Percentiles rank a stretch among this genome's conserved stretches.
Evolutionary conservation across 2,113 vertebrate genomes (phyloP).

Genomic region (Phasianus colchicus): DNA sequence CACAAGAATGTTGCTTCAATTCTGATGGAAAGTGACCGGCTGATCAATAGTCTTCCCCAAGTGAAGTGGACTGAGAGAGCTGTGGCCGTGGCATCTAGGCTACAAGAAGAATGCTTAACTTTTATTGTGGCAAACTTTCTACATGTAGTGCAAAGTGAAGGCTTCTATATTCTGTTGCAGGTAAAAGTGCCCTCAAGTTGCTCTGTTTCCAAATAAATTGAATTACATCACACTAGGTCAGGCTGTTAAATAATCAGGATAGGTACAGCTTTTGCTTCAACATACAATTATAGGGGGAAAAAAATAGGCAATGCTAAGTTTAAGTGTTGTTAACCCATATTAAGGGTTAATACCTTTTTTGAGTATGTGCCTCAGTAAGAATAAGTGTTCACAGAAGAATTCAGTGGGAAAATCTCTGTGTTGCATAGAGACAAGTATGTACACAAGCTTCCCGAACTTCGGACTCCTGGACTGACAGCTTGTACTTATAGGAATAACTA

Average conservation of each 20-base stretch:
- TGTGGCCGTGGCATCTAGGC: conserved; percentile 79
- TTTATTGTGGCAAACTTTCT: conserved; percentile 87
- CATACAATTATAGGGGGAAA: neutral
- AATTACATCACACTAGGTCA: neutral
- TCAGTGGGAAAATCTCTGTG: neutral
- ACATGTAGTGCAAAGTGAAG: conserved; percentile 80
- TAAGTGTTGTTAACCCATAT: neutral
- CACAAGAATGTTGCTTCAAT: conserved; percentile 84
- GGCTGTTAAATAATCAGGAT: neutral
- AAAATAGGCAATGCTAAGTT: neutral
- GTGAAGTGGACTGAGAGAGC: conserved; percentile 92
- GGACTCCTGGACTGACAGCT: neutral
- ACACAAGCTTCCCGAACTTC: neutral
- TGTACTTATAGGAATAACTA: neutral
- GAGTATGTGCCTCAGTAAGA: neutral
- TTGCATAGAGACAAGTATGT: neutral
- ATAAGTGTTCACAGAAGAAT: neutral
- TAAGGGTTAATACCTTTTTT: neutral
- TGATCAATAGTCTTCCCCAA: conserved; percentile 88
- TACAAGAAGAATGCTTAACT: conserved; percentile 86
- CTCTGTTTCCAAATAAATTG: neutral
- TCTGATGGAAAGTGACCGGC: conserved; percentile 88
- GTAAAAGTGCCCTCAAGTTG: conserved; percentile 71
- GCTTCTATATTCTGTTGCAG: conserved; percentile 85
- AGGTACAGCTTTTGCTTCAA: neutral